Percentiles rank a stretch among this genome's conserved stretches.
These are phyloP conservation scores for Penelope pileata DNA, from an alignment of 2,113 vertebrate genomes.

Conservation along the genomic window DNA sequence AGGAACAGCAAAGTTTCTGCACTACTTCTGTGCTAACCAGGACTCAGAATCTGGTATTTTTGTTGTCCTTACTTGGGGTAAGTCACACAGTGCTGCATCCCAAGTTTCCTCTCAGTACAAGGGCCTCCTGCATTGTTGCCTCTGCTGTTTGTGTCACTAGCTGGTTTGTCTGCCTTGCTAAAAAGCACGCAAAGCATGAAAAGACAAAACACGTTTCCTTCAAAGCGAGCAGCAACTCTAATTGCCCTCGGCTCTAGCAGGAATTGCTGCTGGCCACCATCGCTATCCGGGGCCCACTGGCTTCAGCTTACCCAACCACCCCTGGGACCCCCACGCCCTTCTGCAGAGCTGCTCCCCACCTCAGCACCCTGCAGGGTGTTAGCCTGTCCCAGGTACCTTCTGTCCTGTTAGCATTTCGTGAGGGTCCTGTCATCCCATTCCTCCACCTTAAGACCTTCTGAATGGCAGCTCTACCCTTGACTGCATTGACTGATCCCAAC, in stretches of 20 bases:
- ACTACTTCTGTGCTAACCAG: not conserved
- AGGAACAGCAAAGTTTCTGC: not conserved
- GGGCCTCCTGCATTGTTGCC: not conserved
- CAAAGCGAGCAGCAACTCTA: not conserved
- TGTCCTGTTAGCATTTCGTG: not conserved
- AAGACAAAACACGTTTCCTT: accelerated
- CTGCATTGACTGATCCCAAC: not conserved
- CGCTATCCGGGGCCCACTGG: not conserved
- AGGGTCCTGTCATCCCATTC: not conserved
- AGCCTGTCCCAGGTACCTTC: not conserved
- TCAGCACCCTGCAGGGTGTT: not conserved
- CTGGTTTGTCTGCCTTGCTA: not conserved
- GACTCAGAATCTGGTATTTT: not conserved
- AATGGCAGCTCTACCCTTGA: not conserved
- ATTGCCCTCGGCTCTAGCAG: not conserved
- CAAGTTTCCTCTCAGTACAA: not conserved
- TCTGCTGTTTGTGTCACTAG: not conserved
- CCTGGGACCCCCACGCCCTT: not conserved
- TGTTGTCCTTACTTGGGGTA: not conserved
- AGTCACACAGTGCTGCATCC: not conserved
- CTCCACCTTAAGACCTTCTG: not conserved
- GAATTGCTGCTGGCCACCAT: not conserved
- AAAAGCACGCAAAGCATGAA: not conserved
- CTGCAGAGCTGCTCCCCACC: accelerated
- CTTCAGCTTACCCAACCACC: not conserved